Evolutionary conservation across 2,888 invertebrate species (phyloP).

Genomic region (Dryadula phaetusa): DNA sequence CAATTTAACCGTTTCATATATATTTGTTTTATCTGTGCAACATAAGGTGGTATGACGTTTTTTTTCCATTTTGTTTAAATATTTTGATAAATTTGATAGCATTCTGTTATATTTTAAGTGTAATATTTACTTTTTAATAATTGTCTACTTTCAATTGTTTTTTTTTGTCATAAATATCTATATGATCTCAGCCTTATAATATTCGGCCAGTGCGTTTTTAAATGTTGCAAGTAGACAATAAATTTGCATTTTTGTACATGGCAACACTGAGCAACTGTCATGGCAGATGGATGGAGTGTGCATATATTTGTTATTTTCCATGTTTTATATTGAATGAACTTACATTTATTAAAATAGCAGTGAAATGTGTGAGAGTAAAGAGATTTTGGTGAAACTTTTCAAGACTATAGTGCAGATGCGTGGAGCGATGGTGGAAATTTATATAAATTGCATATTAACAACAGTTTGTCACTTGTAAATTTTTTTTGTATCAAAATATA

Average conservation of each 20-base stretch:
- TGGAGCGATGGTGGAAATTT: conserved; percentile 52
- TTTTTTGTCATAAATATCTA: neutral
- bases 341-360: conserved; percentile 54
- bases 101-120: conserved; percentile 2
- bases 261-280: conserved; percentile 61
- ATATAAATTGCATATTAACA: conserved; percentile 46
- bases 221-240: conserved; percentile 17
- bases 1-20: neutral
- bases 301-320: conserved; percentile 74
- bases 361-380: conserved; percentile 57
- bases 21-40: neutral
- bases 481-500: conserved; percentile 48
- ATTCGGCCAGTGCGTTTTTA: neutral
- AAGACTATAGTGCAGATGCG: conserved; percentile 52
- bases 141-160: conserved; percentile 13
- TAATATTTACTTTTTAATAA: conserved; percentile 2
- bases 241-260: conserved; percentile 21
- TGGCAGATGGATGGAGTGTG: conserved; percentile 64
- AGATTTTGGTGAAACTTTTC: conserved; percentile 54
- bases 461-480: conserved; percentile 51
- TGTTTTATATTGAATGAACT: conserved; percentile 73
- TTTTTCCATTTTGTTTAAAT: neutral
- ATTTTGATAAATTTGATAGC: neutral
- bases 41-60: neutral
- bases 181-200: conserved; percentile 12